Conservation (phyloP, 2,888 invertebrate species). For the Tubulanus polymorphus region DNA sequence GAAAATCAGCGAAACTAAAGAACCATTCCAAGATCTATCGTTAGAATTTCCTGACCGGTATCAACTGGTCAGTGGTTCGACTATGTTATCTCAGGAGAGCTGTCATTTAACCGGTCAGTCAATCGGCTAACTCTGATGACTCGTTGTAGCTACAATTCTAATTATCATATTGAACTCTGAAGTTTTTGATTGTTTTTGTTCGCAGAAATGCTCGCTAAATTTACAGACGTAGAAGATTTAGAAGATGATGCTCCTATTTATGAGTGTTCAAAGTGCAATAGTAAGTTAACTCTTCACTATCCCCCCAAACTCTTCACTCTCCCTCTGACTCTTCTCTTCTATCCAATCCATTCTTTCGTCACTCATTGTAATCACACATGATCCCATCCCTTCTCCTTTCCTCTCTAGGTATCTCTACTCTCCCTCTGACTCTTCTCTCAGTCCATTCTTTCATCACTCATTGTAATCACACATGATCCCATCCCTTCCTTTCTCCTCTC, state of each 20-base stretch:
- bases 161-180: background rate
- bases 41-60: slow-evolving; percentile 48
- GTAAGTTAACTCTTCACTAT: too few relatives aligned
- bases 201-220: slow-evolving; percentile 46
- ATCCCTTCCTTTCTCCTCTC: too few relatives aligned
- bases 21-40: slow-evolving; percentile 49
- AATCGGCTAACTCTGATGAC: background rate
- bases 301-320: too few relatives aligned
- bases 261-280: slow-evolving; percentile 48
- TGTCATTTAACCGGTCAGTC: background rate
- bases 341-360: too few relatives aligned
- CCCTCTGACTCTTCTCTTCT: too few relatives aligned
- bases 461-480: too few relatives aligned
- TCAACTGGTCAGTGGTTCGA: slow-evolving; percentile 22
- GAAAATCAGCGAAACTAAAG: slow-evolving; percentile 35
- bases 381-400: too few relatives aligned
- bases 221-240: slow-evolving; percentile 44
- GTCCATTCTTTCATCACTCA: too few relatives aligned
- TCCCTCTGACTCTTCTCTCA: too few relatives aligned
- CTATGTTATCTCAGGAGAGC: slow-evolving; percentile 26
- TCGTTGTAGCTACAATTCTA: background rate
- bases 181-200: slow-evolving; percentile 6
- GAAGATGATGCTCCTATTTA: slow-evolving; percentile 49
- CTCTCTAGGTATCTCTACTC: too few relatives aligned
- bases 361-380: too few relatives aligned